These are phyloP conservation scores for Motacilla tschutschensis DNA, from an alignment of 2,113 vertebrate species.

Conservation along the genomic window DNA sequence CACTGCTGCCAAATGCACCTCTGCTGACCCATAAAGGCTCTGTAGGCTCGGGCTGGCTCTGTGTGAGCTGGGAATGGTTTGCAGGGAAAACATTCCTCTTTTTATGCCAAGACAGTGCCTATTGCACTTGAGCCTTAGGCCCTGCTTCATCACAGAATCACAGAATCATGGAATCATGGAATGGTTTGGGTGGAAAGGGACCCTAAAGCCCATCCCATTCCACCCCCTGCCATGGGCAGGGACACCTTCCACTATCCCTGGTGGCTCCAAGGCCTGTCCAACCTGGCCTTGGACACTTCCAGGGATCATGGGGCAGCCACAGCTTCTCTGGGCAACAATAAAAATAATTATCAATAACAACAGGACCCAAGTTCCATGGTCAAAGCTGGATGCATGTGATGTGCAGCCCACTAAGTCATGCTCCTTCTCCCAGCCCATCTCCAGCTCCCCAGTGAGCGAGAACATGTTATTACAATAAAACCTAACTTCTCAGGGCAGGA, in stretches of 20 bases:
- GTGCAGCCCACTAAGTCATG: accelerated
- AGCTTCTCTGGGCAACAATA: background rate
- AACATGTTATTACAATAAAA: accelerated
- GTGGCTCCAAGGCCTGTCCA: accelerated
- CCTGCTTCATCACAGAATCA: background rate
- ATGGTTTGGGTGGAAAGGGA: background rate
- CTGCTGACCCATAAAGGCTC: background rate
- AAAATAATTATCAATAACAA: background rate
- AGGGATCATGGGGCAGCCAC: background rate
- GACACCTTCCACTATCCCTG: accelerated
- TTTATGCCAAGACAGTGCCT: background rate
- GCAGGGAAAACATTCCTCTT: background rate
- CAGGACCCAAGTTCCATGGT: background rate
- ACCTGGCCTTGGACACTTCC: background rate
- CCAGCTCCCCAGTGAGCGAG: accelerated
- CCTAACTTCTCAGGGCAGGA: background rate
- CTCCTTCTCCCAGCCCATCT: background rate
- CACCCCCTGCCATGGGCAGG: background rate
- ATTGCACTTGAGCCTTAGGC: background rate
- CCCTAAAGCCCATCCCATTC: background rate
- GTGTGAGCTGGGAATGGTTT: background rate
- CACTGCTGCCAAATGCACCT: background rate
- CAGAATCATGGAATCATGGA: background rate
- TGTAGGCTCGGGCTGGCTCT: background rate
- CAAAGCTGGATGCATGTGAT: accelerated